Conservation (phyloP, 1,140 invertebrate species). For the Andricus grossulariae region DNA sequence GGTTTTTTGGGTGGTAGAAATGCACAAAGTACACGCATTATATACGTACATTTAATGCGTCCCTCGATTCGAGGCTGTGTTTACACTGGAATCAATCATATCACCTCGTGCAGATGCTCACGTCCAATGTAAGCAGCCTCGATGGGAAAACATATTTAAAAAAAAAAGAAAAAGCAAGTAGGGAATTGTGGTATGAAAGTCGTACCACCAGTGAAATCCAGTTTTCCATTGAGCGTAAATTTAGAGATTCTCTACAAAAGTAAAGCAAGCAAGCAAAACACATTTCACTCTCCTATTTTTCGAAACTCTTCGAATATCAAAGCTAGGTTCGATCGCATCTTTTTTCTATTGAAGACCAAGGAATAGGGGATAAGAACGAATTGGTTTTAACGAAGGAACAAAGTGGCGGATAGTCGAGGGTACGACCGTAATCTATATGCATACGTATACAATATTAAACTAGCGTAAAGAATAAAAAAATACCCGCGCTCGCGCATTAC, state of each 20-base stretch:
- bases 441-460: slow-evolving; percentile 29
- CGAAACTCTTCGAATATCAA: slow-evolving; percentile 31
- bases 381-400: slow-evolving; percentile 25
- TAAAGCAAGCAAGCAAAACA: slow-evolving; percentile 33
- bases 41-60: background rate
- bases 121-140: slow-evolving; percentile 9
- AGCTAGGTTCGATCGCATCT: slow-evolving; percentile 29
- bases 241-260: slow-evolving; percentile 30
- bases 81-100: slow-evolving; percentile 21
- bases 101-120: slow-evolving; percentile 21
- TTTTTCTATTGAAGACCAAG: slow-evolving; percentile 24
- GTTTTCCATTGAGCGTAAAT: slow-evolving; percentile 38
- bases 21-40: slow-evolving; percentile 7
- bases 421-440: slow-evolving; percentile 29
- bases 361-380: slow-evolving; percentile 5
- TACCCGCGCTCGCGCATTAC: slow-evolving; percentile 27
- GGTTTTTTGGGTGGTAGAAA: background rate
- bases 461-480: slow-evolving; percentile 27
- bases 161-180: slow-evolving; percentile 27
- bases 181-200: slow-evolving; percentile 12
- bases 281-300: slow-evolving; percentile 31
- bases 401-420: slow-evolving; percentile 12
- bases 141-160: slow-evolving; percentile 31
- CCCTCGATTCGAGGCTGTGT: slow-evolving; percentile 1
- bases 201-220: slow-evolving; percentile 24